Evolutionary conservation across 1,140 invertebrate species (phyloP).

Genomic region (Drosophila parvula): DNA sequence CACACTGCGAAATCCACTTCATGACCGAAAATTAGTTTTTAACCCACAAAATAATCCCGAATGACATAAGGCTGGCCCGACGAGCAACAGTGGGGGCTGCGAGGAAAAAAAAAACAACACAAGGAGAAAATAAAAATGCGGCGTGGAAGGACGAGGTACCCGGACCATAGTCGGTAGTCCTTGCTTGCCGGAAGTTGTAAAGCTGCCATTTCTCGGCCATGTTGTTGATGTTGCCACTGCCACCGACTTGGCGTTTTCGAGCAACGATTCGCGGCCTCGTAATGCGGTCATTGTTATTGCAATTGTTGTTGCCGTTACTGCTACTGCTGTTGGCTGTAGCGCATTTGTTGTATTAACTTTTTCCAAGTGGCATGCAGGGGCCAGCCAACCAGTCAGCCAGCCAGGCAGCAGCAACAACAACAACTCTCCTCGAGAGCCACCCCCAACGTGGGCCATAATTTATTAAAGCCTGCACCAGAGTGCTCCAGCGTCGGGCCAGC

Average conservation of each 20-base stretch:
- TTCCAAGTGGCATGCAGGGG: constrained; percentile 72
- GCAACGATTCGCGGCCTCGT: constrained; percentile 80
- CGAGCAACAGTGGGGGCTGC: constrained; percentile 27
- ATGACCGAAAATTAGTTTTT: constrained; percentile 83
- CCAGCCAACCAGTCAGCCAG: constrained; percentile 34
- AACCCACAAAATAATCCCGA: constrained; percentile 82
- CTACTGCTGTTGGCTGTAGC: constrained; percentile 47
- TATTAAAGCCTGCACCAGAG: constrained; percentile 82
- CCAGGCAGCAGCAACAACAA: constrained; percentile 25
- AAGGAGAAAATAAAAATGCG: constrained; percentile 22
- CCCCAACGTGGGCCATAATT: constrained; percentile 66
- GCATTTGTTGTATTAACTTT: constrained; percentile 82
- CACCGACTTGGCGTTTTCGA: constrained; percentile 59
- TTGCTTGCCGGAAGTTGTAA: constrained; percentile 81
- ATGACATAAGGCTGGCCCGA: constrained; percentile 76
- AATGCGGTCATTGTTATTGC: constrained; percentile 79
- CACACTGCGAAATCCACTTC: constrained; percentile 72
- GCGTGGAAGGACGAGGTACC: constrained; percentile 10
- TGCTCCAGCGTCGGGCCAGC: constrained; percentile 74
- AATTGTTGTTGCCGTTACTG: constrained; percentile 58
- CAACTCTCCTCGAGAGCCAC: constrained; percentile 19
- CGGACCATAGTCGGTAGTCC: constrained; percentile 30
- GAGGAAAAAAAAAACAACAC: not conserved
- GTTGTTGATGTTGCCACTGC: constrained; percentile 65
- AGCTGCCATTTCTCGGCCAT: constrained; percentile 81